A percentile compares a stretch with the other conserved stretches of the same genome.
These are phyloP conservation scores for Cordilura impudica DNA, from an alignment of 2,888 invertebrate species.

Conservation along the genomic window DNA sequence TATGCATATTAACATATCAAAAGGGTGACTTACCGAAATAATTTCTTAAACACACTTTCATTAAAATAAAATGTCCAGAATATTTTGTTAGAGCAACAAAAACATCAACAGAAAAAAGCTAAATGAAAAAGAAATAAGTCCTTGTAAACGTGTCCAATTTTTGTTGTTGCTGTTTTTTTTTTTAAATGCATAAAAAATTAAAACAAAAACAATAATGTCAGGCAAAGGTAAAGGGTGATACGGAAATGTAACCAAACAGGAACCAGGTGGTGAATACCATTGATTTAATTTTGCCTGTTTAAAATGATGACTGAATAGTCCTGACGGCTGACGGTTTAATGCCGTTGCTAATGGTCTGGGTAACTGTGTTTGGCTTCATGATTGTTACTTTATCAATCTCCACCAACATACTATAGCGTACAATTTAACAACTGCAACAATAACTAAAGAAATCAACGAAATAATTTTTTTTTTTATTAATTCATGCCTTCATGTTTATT, in stretches of 20 bases:
- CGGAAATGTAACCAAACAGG: conserved; percentile 55
- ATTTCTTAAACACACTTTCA: no score
- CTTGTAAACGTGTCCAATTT: conserved; percentile 32
- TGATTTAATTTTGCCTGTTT: conserved; percentile 38
- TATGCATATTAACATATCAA: no score
- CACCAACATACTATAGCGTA: conserved; percentile 11
- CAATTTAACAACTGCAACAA: conserved; percentile 4
- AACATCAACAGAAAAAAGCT: no score
- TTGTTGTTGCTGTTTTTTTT: background rate
- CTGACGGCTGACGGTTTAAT: conserved; percentile 7
- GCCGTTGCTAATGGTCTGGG: conserved; percentile 2
- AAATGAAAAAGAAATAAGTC: conserved; percentile 31
- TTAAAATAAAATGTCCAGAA: background rate
- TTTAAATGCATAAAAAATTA: background rate
- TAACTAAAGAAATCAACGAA: background rate
- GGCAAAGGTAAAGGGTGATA: conserved; percentile 46
- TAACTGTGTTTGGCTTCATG: background rate
- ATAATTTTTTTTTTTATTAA: no score
- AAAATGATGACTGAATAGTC: background rate
- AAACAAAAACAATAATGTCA: conserved; percentile 31
- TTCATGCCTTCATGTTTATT: background rate
- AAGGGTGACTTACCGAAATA: background rate
- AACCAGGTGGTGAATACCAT: conserved; percentile 50
- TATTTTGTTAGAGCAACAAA: background rate
- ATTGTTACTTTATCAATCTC: conserved; percentile 13